These are phyloP conservation scores for Ligdia adustata DNA, from an alignment of 2,888 invertebrate species.

Conservation along the genomic window DNA sequence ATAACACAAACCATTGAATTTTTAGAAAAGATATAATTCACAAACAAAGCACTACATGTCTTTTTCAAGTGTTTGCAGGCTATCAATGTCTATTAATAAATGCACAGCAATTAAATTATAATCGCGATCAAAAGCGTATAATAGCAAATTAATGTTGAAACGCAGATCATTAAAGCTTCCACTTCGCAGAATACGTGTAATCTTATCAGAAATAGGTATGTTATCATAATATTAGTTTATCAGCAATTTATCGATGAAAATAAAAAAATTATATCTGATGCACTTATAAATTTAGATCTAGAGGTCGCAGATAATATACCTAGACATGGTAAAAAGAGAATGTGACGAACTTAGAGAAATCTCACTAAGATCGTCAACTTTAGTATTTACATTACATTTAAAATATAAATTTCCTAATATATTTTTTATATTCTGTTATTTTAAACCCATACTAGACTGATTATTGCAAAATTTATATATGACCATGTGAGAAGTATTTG, in stretches of 20 bases:
- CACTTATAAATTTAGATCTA: constrained; percentile 11
- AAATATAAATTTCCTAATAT: no score
- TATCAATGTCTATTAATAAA: constrained; percentile 18
- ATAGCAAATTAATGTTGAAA: constrained; percentile 10
- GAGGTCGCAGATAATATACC: not conserved
- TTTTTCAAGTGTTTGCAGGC: no score
- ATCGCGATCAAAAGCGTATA: constrained; percentile 18
- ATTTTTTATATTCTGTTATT: no score
- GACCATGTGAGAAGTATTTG: no score
- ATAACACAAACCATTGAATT: constrained; percentile 1
- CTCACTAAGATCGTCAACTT: not conserved
- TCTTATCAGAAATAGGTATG: constrained; percentile 46
- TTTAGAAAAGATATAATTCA: not conserved
- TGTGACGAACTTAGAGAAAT: not conserved
- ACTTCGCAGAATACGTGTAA: constrained; percentile 36
- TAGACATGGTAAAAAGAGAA: no score
- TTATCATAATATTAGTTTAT: constrained; percentile 40
- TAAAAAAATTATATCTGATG: constrained; percentile 25
- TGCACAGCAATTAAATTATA: constrained; percentile 13
- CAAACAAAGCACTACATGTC: not conserved
- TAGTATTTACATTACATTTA: no score
- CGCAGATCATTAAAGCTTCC: constrained; percentile 25
- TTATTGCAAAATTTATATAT: no score
- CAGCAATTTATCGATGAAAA: constrained; percentile 36
- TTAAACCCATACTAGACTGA: no score